Evolutionary conservation across 2,113 vertebrate species (phyloP), one percentile per base, ranked within the genome.

Genomic region (Phrynosoma platyrhinos): DNA sequence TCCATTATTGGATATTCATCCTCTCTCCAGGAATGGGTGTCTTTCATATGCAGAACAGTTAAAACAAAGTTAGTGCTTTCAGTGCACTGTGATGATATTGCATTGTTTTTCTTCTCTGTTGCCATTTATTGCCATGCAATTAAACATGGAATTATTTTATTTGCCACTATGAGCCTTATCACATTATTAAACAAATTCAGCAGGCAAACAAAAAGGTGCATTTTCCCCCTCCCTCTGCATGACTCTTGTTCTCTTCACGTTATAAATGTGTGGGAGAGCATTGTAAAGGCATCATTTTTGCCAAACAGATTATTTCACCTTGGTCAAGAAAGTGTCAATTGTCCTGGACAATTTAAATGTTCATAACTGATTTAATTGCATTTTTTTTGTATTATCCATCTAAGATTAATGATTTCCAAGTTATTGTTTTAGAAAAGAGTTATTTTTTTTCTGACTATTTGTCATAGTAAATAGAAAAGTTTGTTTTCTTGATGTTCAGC

Each of bases 61-160:
- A 83, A 79, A 84, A 82, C 85, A 68, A 93, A 91, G 79, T 4
- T 4, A 5, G 66, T 71, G 0, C 0, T 21, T 88, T 88, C 88
- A 14, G 21, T 84, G 78, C n/a, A 52, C 36, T 77, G 18, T 64
- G 40, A 83, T 53, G 75, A 47, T 6, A 68, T 30, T 30, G 21
- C 53, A 84, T 75, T 62, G 30, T 84, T 66, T 16, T 80, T 77
- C 21, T 76, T 52, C 10, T 79, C 76, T 82, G 25, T 23, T 83
- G 25, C 36, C 12, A 2, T 82, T 82, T 89, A 36, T 36, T 36
- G 36, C 36, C 36, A 36, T 36, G 36, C 36, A 36, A 36, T 36
- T 36, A 36, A 91, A 87, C 80, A 53, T 27, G 14, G 0, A 4
- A 55, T 89, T 83, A 64, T 20, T 74, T 4, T 84, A 76, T 30